These are phyloP conservation scores for Esox niger DNA, from an alignment of 2,113 vertebrate genomes.

Conservation along the genomic window DNA sequence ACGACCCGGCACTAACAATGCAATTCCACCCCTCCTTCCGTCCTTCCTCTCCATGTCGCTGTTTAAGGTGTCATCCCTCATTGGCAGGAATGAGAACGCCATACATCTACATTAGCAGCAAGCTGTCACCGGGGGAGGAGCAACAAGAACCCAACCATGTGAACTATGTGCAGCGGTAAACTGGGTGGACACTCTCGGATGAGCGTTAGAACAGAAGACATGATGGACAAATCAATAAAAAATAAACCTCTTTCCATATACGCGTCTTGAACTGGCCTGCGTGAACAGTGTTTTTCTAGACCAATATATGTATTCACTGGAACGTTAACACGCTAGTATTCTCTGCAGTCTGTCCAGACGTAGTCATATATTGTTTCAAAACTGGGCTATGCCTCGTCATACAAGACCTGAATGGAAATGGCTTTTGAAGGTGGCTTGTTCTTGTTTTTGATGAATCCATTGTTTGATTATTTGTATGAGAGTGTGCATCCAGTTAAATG, in stretches of 20 bases:
- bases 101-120: slow-evolving; percentile 50
- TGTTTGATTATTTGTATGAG: too few relatives aligned
- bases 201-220: slow-evolving; percentile 5
- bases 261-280: background rate
- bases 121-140: slow-evolving; percentile 33
- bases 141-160: slow-evolving; percentile 27
- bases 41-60: slow-evolving; percentile 7
- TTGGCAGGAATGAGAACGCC: background rate
- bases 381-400: too few relatives aligned
- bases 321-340: too few relatives aligned
- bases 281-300: too few relatives aligned
- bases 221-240: slow-evolving; percentile 1
- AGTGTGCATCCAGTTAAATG: too few relatives aligned
- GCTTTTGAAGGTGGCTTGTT: too few relatives aligned
- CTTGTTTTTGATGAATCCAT: too few relatives aligned
- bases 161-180: slow-evolving; percentile 31
- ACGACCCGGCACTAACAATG: slow-evolving; percentile 70
- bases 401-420: too few relatives aligned
- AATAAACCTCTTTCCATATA: slow-evolving; percentile 20
- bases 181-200: slow-evolving; percentile 37
- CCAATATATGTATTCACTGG: too few relatives aligned
- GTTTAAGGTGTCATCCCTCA: slow-evolving; percentile 3
- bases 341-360: too few relatives aligned
- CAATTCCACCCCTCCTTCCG: slow-evolving; percentile 48
- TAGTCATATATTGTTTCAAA: too few relatives aligned